A percentile compares a stretch with the other conserved stretches of the same genome.
These are phyloP conservation scores for Belgica antarctica DNA, from an alignment of 2,888 invertebrate genomes.

Conservation along the genomic window DNA sequence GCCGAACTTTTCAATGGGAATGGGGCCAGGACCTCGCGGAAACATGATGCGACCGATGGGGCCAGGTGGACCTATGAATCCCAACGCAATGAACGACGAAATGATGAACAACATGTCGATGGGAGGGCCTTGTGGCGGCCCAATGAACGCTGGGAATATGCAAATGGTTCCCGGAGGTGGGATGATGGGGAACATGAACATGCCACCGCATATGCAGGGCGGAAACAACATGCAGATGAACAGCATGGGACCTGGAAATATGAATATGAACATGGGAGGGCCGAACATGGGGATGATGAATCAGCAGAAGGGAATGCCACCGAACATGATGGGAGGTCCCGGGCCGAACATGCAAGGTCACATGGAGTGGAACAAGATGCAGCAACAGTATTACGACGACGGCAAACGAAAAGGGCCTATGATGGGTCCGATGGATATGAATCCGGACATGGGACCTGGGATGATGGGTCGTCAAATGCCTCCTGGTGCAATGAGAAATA, in stretches of 20 bases:
- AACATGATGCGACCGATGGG: slow-evolving; percentile 45
- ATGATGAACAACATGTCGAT: slow-evolving; percentile 27
- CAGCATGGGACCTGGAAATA: slow-evolving; percentile 39
- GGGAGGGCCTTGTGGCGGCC: background rate
- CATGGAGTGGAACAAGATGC: slow-evolving; percentile 88
- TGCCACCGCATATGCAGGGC: slow-evolving; percentile 29
- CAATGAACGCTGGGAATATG: slow-evolving; percentile 28
- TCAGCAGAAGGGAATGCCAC: slow-evolving; percentile 44
- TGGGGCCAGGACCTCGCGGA: slow-evolving; percentile 25
- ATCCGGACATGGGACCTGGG: slow-evolving; percentile 31
- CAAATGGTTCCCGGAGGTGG: slow-evolving; percentile 21
- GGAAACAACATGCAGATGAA: slow-evolving; percentile 37
- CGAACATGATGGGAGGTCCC: slow-evolving; percentile 46
- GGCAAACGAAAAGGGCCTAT: slow-evolving; percentile 56
- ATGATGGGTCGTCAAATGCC: slow-evolving; percentile 45
- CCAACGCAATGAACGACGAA: slow-evolving; percentile 23
- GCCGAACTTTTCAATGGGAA: slow-evolving; percentile 35
- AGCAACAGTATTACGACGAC: slow-evolving; percentile 79
- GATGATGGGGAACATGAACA: slow-evolving; percentile 33
- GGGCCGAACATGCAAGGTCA: slow-evolving; percentile 58
- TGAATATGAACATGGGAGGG: slow-evolving; percentile 44
- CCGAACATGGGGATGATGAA: slow-evolving; percentile 42
- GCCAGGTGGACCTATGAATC: slow-evolving; percentile 41
- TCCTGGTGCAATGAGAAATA: slow-evolving; percentile 46
- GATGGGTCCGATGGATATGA: slow-evolving; percentile 46